Evolutionary conservation across 2,888 invertebrate genomes (phyloP).

Genomic region (Sesia bembeciformis): DNA sequence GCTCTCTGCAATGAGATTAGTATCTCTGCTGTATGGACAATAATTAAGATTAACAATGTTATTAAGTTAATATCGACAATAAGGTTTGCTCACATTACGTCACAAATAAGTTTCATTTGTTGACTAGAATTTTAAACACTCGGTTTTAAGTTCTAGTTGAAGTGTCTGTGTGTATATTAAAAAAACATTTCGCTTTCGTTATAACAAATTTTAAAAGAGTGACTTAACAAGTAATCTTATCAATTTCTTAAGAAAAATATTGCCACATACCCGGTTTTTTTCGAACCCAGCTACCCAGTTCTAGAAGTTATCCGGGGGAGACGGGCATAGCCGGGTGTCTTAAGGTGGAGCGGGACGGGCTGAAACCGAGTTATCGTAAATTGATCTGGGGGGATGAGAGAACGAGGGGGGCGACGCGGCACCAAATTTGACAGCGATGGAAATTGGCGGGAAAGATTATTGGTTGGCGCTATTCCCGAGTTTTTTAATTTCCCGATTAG

Average conservation of each 20-base stretch:
- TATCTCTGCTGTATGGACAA: too few species aligned
- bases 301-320: conserved; percentile 64
- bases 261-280: conserved; percentile 34
- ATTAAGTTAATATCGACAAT: too few species aligned
- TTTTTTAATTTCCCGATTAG: conserved; percentile 14
- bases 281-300: conserved; percentile 42
- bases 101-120: too few species aligned
- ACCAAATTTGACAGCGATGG: conserved; percentile 73
- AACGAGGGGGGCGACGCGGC: conserved; percentile 44
- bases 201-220: too few species aligned
- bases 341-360: conserved; percentile 69
- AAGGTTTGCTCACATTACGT: too few species aligned
- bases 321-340: conserved; percentile 59
- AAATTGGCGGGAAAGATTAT: conserved; percentile 73
- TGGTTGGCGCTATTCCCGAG: conserved; percentile 34
- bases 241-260: neutral
- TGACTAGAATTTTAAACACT: too few species aligned
- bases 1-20: too few species aligned
- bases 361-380: conserved; percentile 70
- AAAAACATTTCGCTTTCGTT: too few species aligned
- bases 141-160: too few species aligned
- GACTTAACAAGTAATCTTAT: too few species aligned
- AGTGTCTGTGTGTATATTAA: too few species aligned
- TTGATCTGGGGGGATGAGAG: conserved; percentile 61
- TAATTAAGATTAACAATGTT: too few species aligned